Evolutionary conservation across 2,113 vertebrate genomes (phyloP).

Genomic region (Anser cygnoides): DNA sequence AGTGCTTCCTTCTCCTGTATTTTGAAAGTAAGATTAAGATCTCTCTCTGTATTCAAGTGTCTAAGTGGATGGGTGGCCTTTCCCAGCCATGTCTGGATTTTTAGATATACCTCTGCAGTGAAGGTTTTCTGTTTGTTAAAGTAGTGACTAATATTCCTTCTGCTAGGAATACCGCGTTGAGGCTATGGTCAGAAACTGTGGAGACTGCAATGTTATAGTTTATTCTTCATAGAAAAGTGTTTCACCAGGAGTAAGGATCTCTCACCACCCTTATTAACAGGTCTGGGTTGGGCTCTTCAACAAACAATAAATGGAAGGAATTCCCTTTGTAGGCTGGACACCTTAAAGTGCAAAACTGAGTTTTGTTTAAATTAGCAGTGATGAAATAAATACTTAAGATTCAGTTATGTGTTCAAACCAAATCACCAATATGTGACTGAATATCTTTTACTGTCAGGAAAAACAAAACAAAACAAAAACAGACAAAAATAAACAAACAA

Average conservation of each 20-base stretch:
- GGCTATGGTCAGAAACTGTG: background rate
- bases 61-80: background rate
- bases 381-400: background rate
- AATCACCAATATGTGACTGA: background rate
- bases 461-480: background rate
- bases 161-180: background rate
- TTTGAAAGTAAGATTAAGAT: background rate
- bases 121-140: background rate
- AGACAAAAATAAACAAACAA: background rate
- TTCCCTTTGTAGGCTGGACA: background rate
- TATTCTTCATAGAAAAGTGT: background rate
- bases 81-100: background rate
- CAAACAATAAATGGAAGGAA: background rate
- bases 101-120: background rate
- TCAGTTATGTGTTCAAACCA: background rate
- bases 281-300: background rate
- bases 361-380: background rate
- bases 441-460: background rate
- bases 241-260: background rate
- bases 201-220: background rate
- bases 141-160: background rate
- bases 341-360: background rate
- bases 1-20: background rate
- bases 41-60: background rate
- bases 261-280: background rate